Base-by-base conservation (phyloP, 2,888 invertebrate genomes). In the Luperina testacea region DNA sequence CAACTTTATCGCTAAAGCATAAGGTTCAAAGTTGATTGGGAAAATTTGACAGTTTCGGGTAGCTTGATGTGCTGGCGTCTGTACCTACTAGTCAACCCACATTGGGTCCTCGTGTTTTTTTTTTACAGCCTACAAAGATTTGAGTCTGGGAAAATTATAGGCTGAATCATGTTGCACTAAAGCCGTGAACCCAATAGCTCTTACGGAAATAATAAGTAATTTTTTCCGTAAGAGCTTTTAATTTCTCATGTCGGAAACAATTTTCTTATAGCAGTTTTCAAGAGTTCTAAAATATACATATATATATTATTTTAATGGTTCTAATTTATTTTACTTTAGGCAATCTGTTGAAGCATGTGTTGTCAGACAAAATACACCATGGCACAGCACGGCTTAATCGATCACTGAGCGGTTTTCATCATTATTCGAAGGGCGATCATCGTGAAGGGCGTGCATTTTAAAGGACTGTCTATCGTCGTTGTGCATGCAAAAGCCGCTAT, bases 161-260 rank as follows among this genome's bases (percentile, higher is more conserved):
- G 38, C 38, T 61, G 7, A 53, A 38, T 38, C 11, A 11, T 6
- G n/a, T 27, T 38, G 42, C 17, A 11, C 27, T 42, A 9, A 53
- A 27, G 1, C 20, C 42, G 13, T 15, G 2, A 71, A 27, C 0
- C 13, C 13, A 38, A 20, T n/a, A n/a, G 5, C 11, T n/a, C n/a
- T n/a, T 68, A 6, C 0, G 9, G n/a, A n/a, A n/a, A 27, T n/a
- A 9, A 2, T 27, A 6, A 0, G n/a, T n/a, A n/a, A 15, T 11
- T 42, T 42, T 4, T 72, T 53, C 3, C 20, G 11, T 27, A 42
- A 42, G 27, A 61, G 1, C 8, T 38, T 48, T 64, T 7, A 38
- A 53, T 17, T 1, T 20, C 11, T 27, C 0, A 13, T 27, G 9
- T 17, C 9, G 17, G 53, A 38, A 53, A 38, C 11, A 24, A 38